Percentiles rank a stretch among this genome's conserved stretches.
Conservation (phyloP, 2,888 invertebrate species). For the Cactoblastis cactorum region DNA sequence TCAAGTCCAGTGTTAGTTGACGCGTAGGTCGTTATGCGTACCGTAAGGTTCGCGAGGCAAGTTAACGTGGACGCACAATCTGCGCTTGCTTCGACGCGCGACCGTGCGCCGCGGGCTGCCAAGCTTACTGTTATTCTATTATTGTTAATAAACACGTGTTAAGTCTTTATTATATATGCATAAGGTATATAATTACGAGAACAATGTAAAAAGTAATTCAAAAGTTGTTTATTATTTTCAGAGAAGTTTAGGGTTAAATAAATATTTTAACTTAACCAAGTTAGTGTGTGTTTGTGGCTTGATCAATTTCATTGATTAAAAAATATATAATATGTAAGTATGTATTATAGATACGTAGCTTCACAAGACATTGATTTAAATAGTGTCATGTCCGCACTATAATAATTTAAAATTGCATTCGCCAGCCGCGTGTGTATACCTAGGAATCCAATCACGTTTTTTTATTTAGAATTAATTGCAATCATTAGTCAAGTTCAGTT, state of each 20-base stretch:
- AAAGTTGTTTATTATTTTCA: no score
- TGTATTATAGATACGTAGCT: no score
- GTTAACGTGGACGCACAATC: not conserved
- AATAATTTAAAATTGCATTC: not conserved
- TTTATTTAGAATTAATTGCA: slow-evolving; percentile 9
- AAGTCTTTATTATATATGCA: not conserved
- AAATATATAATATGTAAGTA: no score
- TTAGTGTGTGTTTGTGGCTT: no score
- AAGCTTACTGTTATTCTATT: slow-evolving; percentile 26
- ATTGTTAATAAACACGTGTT: slow-evolving; percentile 10
- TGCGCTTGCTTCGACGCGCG: slow-evolving; percentile 36
- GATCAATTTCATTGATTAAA: no score
- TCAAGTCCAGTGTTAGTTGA: slow-evolving; percentile 26
- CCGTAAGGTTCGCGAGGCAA: not conserved
- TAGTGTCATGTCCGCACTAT: no score
- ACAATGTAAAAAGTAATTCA: no score
- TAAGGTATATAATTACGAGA: no score
- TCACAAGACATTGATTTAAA: no score
- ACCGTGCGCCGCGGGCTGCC: slow-evolving; percentile 17
- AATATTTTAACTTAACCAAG: no score
- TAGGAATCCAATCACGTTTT: slow-evolving; percentile 5
- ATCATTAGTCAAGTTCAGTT: slow-evolving; percentile 6
- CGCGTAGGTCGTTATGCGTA: not conserved
- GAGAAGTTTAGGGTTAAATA: no score
- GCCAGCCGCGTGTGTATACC: not conserved